Percentiles rank a stretch among this genome's conserved stretches.
Evolutionary conservation across 2,113 vertebrate genomes (phyloP).

Genomic region (Trematomus loennbergii): DNA sequence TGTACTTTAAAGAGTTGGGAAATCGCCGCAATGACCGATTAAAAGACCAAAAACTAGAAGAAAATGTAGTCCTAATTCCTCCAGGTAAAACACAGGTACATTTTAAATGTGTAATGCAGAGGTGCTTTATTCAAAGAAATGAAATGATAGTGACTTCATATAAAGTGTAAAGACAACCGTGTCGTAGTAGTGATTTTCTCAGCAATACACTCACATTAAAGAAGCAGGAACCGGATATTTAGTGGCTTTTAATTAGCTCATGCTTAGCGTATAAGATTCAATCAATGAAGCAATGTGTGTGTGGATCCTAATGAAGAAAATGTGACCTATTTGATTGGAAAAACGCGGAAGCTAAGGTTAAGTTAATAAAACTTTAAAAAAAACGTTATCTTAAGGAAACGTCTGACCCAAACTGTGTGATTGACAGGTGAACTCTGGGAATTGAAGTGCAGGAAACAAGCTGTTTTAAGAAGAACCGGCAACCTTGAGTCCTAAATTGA

Average conservation of each 20-base stretch:
- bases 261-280: too few relatives aligned
- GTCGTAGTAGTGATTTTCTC: too few relatives aligned
- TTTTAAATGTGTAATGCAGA: too few relatives aligned
- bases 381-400: background rate
- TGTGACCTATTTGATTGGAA: too few relatives aligned
- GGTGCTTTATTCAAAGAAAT: too few relatives aligned
- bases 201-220: too few relatives aligned
- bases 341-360: background rate
- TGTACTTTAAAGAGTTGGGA: background rate
- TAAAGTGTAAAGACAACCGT: background rate
- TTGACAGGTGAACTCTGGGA: background rate
- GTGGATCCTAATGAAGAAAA: too few relatives aligned
- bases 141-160: background rate
- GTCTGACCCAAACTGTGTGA: background rate
- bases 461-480: background rate
- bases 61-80: background rate
- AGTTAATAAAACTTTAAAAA: background rate
- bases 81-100: too few relatives aligned
- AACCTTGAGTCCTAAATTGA: background rate
- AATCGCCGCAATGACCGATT: background rate
- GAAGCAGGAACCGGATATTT: background rate
- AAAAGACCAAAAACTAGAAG: background rate
- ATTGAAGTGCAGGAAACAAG: background rate
- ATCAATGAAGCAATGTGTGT: background rate
- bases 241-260: background rate